A percentile compares a stretch with the other conserved stretches of the same genome.
phyloP scores from a whole-genome alignment of 2,797 vertebrate species.

The Gymnopithys bicolor region DNA sequence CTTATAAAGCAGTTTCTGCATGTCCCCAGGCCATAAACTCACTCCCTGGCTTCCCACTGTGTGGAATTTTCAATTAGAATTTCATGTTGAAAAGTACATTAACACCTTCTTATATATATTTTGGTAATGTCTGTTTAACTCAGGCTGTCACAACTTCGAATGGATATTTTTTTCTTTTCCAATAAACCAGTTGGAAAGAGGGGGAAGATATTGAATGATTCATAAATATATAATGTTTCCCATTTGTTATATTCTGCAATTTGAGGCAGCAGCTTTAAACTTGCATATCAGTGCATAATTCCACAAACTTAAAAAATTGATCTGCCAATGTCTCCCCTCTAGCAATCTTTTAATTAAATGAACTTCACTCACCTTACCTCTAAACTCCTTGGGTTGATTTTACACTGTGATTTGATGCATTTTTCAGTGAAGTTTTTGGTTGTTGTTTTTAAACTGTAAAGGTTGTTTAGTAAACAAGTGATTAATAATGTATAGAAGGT shows the following conservation, averaged over 20 bases:
- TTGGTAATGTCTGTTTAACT: constrained; percentile 55
- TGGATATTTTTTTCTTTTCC: constrained; percentile 10
- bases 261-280: constrained; percentile 57
- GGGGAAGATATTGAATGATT: constrained; percentile 38
- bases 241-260: constrained; percentile 67
- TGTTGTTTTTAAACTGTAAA: constrained; percentile 27
- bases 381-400: constrained; percentile 64
- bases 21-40: constrained; percentile 49
- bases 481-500: constrained; percentile 65
- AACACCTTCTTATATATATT: constrained; percentile 53
- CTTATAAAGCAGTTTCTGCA: constrained; percentile 31
- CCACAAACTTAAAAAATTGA: constrained; percentile 71
- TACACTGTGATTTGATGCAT: constrained; percentile 22
- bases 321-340: constrained; percentile 63
- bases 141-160: constrained; percentile 14
- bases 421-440: constrained; percentile 34
- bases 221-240: constrained; percentile 69
- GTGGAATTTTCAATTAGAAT: constrained; percentile 62
- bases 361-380: constrained; percentile 66
- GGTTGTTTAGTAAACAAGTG: constrained; percentile 55
- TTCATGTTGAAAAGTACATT: constrained; percentile 49
- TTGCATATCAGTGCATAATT: constrained; percentile 68
- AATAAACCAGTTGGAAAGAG: constrained; percentile 15
- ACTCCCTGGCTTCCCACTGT: constrained; percentile 21
- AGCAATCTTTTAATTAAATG: constrained; percentile 75